A percentile compares a stretch with the other conserved stretches of the same genome.
Evolutionary conservation across 2,113 vertebrate genomes (phyloP).

Genomic region (Silurus asotus): DNA sequence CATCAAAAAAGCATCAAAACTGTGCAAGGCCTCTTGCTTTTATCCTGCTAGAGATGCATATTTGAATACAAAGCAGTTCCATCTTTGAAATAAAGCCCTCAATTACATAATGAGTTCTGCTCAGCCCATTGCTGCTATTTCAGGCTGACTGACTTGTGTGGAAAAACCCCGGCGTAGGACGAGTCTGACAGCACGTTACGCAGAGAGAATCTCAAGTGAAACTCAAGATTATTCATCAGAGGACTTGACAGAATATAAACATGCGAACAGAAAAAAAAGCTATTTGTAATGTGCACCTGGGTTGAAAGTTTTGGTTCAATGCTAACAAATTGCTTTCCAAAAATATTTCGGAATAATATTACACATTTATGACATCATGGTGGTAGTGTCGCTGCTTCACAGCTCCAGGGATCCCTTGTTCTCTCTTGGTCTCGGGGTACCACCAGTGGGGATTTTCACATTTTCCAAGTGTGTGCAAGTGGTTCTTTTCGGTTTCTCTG

Average conservation of each 20-base stretch:
- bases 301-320: constrained; percentile 7
- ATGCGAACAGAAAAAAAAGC: not conserved
- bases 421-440: not conserved
- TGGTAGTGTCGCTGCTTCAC: not conserved
- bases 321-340: constrained; percentile 14
- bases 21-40: constrained; percentile 18
- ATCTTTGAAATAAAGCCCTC: constrained; percentile 53
- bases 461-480: not conserved
- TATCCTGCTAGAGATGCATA: constrained; percentile 28
- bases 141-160: constrained; percentile 40
- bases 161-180: constrained; percentile 24
- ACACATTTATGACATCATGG: not conserved
- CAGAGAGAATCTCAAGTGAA: constrained; percentile 27
- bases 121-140: constrained; percentile 34
- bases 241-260: not conserved
- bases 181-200: constrained; percentile 9
- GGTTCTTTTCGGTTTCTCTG: not conserved
- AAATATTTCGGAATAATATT: constrained; percentile 14
- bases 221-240: constrained; percentile 4
- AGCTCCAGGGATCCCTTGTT: not conserved
- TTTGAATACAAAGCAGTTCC: constrained; percentile 47
- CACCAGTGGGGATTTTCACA: not conserved
- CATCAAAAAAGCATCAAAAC: constrained; percentile 22
- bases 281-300: constrained; percentile 7
- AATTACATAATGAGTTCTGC: constrained; percentile 54